Percentiles rank a stretch among this genome's conserved stretches.
These are phyloP conservation scores for Oryzias sinensis DNA, from an alignment of 2,797 vertebrate species.

Conservation along the genomic window DNA sequence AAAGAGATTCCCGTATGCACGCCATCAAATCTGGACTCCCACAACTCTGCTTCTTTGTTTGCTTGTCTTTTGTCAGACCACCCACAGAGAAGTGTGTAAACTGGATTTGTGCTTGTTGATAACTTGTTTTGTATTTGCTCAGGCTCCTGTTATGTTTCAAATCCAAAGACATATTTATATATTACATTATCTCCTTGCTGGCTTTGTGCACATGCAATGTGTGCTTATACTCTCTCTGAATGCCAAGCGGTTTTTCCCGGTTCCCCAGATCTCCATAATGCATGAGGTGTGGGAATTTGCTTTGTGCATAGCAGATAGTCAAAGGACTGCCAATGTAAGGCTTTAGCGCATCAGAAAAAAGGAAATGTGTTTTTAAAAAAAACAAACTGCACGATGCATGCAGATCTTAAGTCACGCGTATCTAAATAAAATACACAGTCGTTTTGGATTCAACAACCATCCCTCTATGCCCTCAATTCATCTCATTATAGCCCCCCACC, in stretches of 20 bases:
- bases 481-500: too few relatives aligned
- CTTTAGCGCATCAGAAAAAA: background rate
- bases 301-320: conserved; percentile 17
- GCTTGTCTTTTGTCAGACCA: too few relatives aligned
- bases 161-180: conserved; percentile 29
- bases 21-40: conserved; percentile 44
- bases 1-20: conserved; percentile 46
- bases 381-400: background rate
- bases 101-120: conserved; percentile 23
- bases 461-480: too few relatives aligned
- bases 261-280: conserved; percentile 48
- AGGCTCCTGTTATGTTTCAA: conserved; percentile 9
- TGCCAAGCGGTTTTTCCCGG: conserved; percentile 37
- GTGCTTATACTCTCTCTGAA: conserved; percentile 42
- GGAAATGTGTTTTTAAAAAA: conserved; percentile 7
- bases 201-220: conserved; percentile 38
- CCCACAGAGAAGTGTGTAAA: background rate
- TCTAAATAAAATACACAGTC: background rate
- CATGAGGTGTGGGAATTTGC: conserved; percentile 40
- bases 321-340: conserved; percentile 24
- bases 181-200: conserved; percentile 49
- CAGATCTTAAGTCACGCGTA: background rate
- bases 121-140: conserved; percentile 15
- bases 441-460: too few relatives aligned
- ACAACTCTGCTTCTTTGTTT: conserved; percentile 6